Conservation (phyloP, 2,888 invertebrate genomes). For the Tachina lurida region DNA sequence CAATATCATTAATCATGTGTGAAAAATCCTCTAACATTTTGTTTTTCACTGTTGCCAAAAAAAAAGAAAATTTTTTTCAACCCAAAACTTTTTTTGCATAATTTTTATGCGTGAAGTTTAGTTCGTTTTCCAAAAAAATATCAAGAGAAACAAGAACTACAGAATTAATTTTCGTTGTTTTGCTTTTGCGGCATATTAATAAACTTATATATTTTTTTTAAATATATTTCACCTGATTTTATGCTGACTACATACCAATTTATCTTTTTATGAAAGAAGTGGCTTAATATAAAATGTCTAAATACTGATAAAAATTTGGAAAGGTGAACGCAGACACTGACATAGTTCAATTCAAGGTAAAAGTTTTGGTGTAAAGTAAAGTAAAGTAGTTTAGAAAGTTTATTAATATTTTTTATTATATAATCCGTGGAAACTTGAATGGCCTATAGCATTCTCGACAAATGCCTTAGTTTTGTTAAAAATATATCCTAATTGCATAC, state of each 20-base stretch:
- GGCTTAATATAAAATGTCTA: not conserved
- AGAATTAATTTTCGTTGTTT: not conserved
- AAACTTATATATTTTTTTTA: constrained; percentile 20
- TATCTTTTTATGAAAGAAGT: constrained; percentile 17
- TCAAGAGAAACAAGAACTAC: not conserved
- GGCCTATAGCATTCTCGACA: no score
- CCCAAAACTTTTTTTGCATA: constrained; percentile 47
- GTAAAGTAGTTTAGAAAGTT: not conserved
- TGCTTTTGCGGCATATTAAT: constrained; percentile 17
- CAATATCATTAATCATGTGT: constrained; percentile 55
- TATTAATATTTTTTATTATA: no score
- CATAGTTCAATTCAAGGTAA: not conserved
- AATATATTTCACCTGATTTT: constrained; percentile 51
- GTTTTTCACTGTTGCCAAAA: not conserved
- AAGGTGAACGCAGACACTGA: not conserved
- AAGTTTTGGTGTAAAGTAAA: constrained; percentile 8
- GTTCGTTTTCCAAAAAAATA: constrained; percentile 19
- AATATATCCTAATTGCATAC: no score
- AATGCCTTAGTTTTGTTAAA: no score
- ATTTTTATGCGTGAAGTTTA: constrained; percentile 47
- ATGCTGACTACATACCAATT: constrained; percentile 61
- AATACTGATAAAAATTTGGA: not conserved
- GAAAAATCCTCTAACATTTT: constrained; percentile 38
- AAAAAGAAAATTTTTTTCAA: not conserved
- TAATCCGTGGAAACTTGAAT: no score